Base-by-base conservation (phyloP, 2,113 vertebrate species). In the Pygoscelis adeliae region DNA sequence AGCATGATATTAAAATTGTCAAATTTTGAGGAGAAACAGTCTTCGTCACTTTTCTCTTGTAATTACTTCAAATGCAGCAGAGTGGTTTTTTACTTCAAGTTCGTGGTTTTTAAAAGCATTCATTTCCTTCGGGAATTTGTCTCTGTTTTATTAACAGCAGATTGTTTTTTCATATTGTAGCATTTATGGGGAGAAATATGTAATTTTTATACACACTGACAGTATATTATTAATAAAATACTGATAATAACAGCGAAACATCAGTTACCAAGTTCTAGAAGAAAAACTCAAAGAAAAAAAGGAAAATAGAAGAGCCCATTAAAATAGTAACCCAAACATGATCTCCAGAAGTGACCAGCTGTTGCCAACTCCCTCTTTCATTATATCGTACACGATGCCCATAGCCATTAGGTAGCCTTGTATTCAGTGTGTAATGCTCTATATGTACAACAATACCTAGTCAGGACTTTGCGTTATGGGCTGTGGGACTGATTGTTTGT, bases 21-120 rank as follows among this genome's bases (percentile, higher is more conserved):
- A 95, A 92, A 58, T 81, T 96, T 83, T 91, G 95, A 97, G 89
- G 88, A 97, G 94, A 98, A 98, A 97, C 96, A 95, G 74, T 82
- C 72, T 95, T 97, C 8, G 44, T 97, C 13, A 44, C 93, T 89
- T 96, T 97, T 95, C 87, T 93, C 87, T 84, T 89, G 93, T 80
- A 95, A 87, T 97, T 96, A 97, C 95, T 89, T 67, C 84, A 94
- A 87, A 92, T 82, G 81, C 46, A 88, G 76, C 63, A 70, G 53
- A 96, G 80, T 84, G 42, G 26, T 70, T 95, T 90, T 93, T 95
- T 67, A 92, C 95, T 93, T 93, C 42, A 87, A 89, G 62, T 89
- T 90, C 3, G 25, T 72, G 69, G 66, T 82, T 90, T 97, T 97
- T 97, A 94, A 93, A 66, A 96, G 85, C 86, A 93, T 93, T 97